Evolutionary conservation across 1,140 invertebrate genomes (phyloP).

Genomic region (Drosophila repletoides): DNA sequence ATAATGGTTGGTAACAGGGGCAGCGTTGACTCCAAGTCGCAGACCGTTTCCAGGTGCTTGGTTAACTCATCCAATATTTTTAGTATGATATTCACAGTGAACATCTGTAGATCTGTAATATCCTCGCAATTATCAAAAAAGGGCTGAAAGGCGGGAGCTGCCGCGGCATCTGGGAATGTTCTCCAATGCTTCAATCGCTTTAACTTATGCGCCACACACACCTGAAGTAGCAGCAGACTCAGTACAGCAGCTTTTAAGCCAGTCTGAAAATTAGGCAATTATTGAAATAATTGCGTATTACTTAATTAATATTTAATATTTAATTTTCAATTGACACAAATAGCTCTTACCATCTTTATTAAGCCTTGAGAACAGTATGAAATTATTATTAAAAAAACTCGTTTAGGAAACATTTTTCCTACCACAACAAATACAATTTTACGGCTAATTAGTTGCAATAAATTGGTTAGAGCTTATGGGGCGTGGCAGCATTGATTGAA

Average conservation of each 20-base stretch:
- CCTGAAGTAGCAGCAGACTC: not conserved
- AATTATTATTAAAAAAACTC: not conserved
- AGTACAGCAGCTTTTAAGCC: not conserved
- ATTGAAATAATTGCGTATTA: too few species aligned
- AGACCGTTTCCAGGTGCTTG: not conserved
- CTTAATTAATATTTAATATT: too few species aligned
- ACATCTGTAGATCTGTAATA: not conserved
- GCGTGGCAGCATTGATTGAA: too few species aligned
- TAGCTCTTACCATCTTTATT: slow-evolving; percentile 11
- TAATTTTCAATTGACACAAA: not conserved
- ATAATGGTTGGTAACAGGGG: not conserved
- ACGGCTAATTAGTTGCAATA: not conserved
- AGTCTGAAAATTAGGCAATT: too few species aligned
- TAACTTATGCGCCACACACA: too few species aligned
- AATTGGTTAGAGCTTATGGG: too few species aligned
- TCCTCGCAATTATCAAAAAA: slow-evolving; percentile 7
- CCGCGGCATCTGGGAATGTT: too few species aligned
- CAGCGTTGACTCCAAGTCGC: not conserved
- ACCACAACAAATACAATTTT: not conserved
- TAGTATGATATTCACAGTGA: slow-evolving; percentile 1
- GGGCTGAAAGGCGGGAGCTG: too few species aligned
- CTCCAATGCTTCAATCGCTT: too few species aligned
- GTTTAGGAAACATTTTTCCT: not conserved
- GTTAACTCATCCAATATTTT: not conserved
- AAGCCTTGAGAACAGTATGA: not conserved